Base-by-base conservation (phyloP, 1,140 invertebrate species). In the Drosophila sechellia region DNA sequence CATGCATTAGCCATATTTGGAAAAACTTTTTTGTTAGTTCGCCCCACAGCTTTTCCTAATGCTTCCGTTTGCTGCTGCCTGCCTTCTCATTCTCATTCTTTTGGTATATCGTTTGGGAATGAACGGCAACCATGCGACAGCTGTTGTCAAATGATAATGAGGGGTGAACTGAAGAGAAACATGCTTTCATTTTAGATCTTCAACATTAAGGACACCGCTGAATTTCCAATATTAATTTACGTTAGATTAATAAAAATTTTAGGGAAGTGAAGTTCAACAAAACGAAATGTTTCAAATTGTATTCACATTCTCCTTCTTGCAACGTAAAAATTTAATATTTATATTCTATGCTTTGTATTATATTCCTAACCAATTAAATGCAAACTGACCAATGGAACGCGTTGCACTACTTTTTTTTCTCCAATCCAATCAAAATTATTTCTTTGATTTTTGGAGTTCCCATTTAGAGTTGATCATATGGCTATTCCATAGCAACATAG, bases 1-100 rank as follows among this genome's bases (percentile, higher is more conserved):
- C 63, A 68, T 80, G 63, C 52, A 55, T 59, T 70, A 52, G 42
- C 48, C 54, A 76, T 81, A 65, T 81, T 85, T 75, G 77, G 61
- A 60, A 80, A 70, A 69, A 78, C 68, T 59, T 63, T 63, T 70
- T 48, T 46, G 34, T 49, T 56, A 5, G 5, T 13, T 48, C 6
- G 10, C 17, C 3, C n/a, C 20, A 11, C 50, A 37, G 37, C 17
- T 58, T 56, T 63, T 59, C 58, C 49, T 61, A 37, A 46, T 40
- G 54, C 13, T 55, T 65, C 43, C 10, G 34, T 54, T 53, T 20
- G 34, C 34, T 34, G 17, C 52, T 42, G 6, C n/a, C 55, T 13
- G 27, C 10, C 15, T 12, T 27, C 13, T 59, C 54, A 65, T 58
- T 57, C 55, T 61, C 45, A 46, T 69, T 65, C 59, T 81, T 45